Evolutionary conservation across 2,888 invertebrate genomes (phyloP).

Genomic region (Ecdyonurus torrentis): DNA sequence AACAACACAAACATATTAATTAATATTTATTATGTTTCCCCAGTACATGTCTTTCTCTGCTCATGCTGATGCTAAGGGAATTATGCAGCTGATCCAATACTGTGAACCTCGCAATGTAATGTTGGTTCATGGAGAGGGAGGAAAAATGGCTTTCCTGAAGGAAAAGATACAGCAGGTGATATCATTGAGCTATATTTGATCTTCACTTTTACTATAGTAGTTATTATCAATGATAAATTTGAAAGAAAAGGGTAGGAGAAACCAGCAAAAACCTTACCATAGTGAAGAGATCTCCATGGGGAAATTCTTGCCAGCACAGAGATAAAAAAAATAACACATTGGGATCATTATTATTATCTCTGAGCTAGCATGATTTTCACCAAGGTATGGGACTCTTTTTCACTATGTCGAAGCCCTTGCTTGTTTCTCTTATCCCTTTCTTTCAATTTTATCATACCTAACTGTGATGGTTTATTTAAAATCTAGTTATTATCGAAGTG

Average conservation of each 20-base stretch:
- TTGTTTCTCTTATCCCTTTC: no score
- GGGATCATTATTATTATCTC: no score
- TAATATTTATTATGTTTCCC: slow-evolving; percentile 3
- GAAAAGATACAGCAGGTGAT: slow-evolving; percentile 63
- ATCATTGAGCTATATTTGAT: not conserved
- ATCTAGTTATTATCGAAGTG: no score
- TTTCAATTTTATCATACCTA: no score
- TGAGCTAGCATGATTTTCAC: not conserved
- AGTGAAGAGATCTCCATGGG: not conserved
- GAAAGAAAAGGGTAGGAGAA: no score
- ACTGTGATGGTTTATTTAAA: no score
- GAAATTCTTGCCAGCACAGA: no score
- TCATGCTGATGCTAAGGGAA: slow-evolving; percentile 98
- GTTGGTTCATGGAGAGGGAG: slow-evolving; percentile 95
- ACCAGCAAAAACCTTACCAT: no score
- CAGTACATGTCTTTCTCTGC: slow-evolving; percentile 99
- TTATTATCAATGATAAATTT: not conserved
- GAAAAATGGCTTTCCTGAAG: slow-evolving; percentile 95
- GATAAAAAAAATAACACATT: no score
- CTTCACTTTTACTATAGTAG: not conserved
- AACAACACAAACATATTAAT: not conserved
- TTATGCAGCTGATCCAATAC: slow-evolving; percentile 96
- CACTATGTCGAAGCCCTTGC: no score
- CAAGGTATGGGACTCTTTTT: not conserved
- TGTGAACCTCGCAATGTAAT: slow-evolving; percentile 95